Evolutionary conservation across 1,140 invertebrate genomes (phyloP).

Genomic region (Schlechtendalia chinensis): DNA sequence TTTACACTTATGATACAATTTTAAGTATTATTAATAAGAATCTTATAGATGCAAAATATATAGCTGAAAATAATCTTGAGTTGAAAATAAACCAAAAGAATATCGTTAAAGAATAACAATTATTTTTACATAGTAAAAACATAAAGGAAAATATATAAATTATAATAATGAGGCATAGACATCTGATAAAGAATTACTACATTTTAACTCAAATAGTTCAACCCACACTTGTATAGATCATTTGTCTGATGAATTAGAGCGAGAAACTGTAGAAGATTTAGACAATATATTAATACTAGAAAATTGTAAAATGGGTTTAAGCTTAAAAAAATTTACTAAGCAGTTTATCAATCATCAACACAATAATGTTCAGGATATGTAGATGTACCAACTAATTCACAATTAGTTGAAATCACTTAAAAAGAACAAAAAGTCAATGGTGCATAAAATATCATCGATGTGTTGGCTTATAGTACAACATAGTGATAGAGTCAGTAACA

Average conservation of each 20-base stretch:
- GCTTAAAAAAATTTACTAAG: background rate
- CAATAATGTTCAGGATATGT: too few species aligned
- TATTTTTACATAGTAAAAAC: constrained; percentile 24
- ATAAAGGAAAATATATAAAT: too few species aligned
- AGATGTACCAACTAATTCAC: background rate
- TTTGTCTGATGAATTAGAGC: too few species aligned
- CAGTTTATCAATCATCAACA: background rate
- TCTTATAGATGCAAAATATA: background rate
- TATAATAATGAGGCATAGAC: background rate
- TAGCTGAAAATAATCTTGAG: background rate
- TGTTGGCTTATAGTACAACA: background rate
- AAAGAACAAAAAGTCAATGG: background rate
- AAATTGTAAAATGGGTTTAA: background rate
- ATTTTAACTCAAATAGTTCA: background rate
- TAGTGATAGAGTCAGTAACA: background rate
- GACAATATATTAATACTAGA: background rate
- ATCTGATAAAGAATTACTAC: background rate
- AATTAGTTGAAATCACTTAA: background rate
- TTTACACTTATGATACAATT: background rate
- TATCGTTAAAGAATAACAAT: background rate
- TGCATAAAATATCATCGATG: background rate
- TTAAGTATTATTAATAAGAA: background rate
- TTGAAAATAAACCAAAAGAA: background rate
- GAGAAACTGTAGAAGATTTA: background rate
- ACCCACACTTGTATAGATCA: background rate